Percentiles rank a stretch among this genome's conserved stretches.
Conservation (phyloP, 2,888 invertebrate genomes). For the Hofmannophila pseudospretella region DNA sequence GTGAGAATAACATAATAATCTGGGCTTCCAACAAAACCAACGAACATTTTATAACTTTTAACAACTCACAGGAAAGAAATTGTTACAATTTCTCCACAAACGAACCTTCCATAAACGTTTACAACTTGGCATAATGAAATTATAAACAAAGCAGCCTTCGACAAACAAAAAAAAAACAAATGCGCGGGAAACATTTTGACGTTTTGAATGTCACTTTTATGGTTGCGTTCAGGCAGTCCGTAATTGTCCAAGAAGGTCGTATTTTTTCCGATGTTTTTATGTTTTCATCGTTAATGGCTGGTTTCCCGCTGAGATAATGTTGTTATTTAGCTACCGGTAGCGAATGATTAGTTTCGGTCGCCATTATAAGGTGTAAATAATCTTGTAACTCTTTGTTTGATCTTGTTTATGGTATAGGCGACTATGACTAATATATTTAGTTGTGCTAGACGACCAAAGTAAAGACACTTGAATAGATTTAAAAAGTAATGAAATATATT, state of each 20-base stretch:
- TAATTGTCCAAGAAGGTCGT: conserved; percentile 61
- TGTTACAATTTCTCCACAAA: conserved; percentile 54
- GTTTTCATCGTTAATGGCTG: conserved; percentile 36
- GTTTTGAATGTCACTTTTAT: conserved; percentile 42
- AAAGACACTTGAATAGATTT: too few species aligned
- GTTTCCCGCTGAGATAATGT: conserved; percentile 49
- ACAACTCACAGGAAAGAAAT: conserved; percentile 45
- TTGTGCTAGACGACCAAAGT: conserved; percentile 22
- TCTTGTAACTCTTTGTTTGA: conserved; percentile 38
- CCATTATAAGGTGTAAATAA: conserved; percentile 66
- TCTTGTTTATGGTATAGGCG: conserved; percentile 19
- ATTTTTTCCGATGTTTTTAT: conserved; percentile 20
- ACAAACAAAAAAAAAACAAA: conserved; percentile 36
- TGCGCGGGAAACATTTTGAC: conserved; percentile 62
- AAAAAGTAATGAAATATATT: too few species aligned
- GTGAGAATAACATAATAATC: conserved; percentile 2
- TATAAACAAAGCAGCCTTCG: conserved; percentile 30
- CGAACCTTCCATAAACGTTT: conserved; percentile 28
- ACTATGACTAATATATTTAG: conserved; percentile 40
- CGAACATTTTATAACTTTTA: conserved; percentile 21
- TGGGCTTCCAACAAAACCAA: conserved; percentile 7
- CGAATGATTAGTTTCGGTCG: conserved; percentile 71
- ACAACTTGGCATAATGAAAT: conserved; percentile 37
- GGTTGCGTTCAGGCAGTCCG: conserved; percentile 49
- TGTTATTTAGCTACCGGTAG: conserved; percentile 64